Evolutionary conservation across 2,797 vertebrate species (phyloP).

Genomic region (Etheostoma nigrum): DNA sequence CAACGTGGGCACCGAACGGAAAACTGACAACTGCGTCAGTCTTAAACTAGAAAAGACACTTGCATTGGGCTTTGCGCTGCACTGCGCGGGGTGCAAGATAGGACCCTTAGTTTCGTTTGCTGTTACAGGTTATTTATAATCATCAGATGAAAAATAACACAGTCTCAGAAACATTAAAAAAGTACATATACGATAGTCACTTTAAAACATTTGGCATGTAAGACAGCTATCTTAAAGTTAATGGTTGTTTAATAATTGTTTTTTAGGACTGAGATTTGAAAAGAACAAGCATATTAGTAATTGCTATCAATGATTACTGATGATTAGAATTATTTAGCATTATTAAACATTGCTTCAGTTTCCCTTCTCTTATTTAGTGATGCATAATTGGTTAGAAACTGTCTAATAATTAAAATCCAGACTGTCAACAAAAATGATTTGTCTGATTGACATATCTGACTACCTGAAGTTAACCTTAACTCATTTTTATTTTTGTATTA

Average conservation of each 20-base stretch:
- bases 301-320: neutral
- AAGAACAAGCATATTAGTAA: neutral
- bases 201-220: neutral
- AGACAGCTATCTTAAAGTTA: conserved; percentile 5
- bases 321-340: neutral
- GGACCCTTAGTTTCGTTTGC: no score
- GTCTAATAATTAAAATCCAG: neutral
- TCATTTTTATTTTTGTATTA: no score
- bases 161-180: no score
- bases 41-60: no score
- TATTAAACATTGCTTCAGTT: neutral
- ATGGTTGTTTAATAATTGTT: neutral
- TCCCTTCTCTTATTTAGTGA: neutral
- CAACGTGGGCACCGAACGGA: no score
- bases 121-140: no score
- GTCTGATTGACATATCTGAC: neutral
- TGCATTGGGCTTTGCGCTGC: no score
- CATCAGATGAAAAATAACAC: no score
- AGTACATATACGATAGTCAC: no score
- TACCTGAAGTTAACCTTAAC: neutral
- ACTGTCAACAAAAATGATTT: neutral
- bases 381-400: neutral
- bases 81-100: no score
- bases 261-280: neutral
- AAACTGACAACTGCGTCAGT: no score